These are phyloP conservation scores for Procambarus virginalis DNA, from an alignment of 1,140 invertebrate genomes.

Conservation along the genomic window DNA sequence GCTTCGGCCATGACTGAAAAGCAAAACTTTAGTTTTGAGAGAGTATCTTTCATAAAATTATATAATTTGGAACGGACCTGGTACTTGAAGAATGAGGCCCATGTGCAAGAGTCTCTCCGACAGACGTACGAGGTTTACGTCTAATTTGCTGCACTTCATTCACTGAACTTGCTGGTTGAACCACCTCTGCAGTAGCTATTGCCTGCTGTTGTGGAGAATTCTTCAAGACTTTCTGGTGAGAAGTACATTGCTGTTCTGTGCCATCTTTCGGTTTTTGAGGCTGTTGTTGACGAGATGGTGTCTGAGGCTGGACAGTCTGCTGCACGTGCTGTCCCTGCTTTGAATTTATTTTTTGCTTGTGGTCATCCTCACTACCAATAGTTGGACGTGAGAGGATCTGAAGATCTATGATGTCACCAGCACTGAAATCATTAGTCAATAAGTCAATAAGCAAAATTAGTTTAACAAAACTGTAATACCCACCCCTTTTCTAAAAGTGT, in stretches of 20 bases:
- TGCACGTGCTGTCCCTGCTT: not conserved
- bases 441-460: no score
- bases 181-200: not conserved
- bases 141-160: constrained; percentile 7
- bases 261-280: not conserved
- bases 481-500: no score
- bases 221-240: not conserved
- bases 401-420: constrained; percentile 44
- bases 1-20: no score
- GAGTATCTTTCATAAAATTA: no score
- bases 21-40: no score
- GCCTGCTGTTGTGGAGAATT: constrained; percentile 3
- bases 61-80: not conserved
- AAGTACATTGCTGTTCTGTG: not conserved
- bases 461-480: no score
- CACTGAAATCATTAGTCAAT: constrained; percentile 34
- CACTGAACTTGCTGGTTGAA: not conserved
- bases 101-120: constrained; percentile 47
- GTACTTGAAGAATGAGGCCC: constrained; percentile 18
- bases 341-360: not conserved
- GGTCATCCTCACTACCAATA: not conserved
- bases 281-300: not conserved
- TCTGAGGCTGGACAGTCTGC: not conserved
- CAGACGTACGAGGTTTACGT: constrained; percentile 48
- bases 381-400: constrained; percentile 35